A percentile compares a stretch with the other conserved stretches of the same genome.
These are phyloP conservation scores for Seriola aureovittata DNA, from an alignment of 2,113 vertebrate species.

Conservation along the genomic window DNA sequence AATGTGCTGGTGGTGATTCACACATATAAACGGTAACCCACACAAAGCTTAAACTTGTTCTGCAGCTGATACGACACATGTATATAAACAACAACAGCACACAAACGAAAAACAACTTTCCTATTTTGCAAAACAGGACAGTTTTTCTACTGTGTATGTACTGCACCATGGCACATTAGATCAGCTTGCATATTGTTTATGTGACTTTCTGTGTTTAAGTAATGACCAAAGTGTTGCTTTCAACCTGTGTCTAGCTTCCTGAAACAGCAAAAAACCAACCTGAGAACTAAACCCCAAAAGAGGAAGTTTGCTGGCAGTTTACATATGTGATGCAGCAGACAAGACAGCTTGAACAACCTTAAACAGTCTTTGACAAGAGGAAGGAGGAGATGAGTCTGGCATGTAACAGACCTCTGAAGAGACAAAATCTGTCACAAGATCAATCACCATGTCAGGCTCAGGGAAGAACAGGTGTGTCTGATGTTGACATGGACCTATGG, in stretches of 20 bases:
- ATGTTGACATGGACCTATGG: background rate
- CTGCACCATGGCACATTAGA: background rate
- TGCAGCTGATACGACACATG: constrained; percentile 12
- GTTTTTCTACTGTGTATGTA: too few species aligned
- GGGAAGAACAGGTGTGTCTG: background rate
- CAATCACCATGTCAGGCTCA: constrained; percentile 17
- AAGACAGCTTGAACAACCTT: background rate
- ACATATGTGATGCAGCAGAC: background rate
- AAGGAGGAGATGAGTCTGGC: background rate
- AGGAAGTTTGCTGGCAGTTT: constrained; percentile 40
- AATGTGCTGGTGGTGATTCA: constrained; percentile 31
- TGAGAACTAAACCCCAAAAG: constrained; percentile 30
- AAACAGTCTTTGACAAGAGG: background rate
- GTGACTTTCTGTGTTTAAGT: background rate
- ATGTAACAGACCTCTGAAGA: constrained; percentile 12
- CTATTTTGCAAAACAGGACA: background rate
- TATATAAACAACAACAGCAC: constrained; percentile 1
- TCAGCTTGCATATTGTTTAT: background rate
- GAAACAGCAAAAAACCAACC: constrained; percentile 5
- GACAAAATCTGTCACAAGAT: constrained; percentile 14
- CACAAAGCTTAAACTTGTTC: constrained; percentile 16
- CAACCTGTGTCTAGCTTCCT: constrained; percentile 32
- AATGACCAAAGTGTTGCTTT: background rate
- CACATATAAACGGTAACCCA: constrained; percentile 19
- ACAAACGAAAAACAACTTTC: background rate